A percentile compares a stretch with the other conserved stretches of the same genome.
These are phyloP conservation scores for Tineola bisselliella DNA, from an alignment of 2,888 invertebrate species.

Conservation along the genomic window DNA sequence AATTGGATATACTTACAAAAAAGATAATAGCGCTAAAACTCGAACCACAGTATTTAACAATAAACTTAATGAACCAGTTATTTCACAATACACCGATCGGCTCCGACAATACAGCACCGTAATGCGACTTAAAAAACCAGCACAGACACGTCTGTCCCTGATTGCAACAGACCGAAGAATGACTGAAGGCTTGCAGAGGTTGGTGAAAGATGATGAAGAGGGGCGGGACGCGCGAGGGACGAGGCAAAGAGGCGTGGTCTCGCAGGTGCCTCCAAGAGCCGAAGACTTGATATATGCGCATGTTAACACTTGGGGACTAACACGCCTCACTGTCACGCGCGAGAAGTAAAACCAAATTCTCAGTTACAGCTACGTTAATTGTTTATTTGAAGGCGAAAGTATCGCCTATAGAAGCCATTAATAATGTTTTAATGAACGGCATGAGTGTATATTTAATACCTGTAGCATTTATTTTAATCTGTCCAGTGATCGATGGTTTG, in stretches of 20 bases:
- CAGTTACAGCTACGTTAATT: conserved; percentile 30
- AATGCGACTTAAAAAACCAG: conserved; percentile 20
- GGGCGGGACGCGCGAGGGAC: conserved; percentile 21
- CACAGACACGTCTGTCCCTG: conserved; percentile 31
- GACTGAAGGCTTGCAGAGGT: conserved; percentile 10
- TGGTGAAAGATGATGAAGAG: conserved; percentile 38
- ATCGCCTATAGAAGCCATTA: conserved; percentile 28
- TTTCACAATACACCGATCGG: conserved; percentile 6
- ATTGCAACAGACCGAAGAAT: conserved; percentile 26
- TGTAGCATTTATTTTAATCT: conserved; percentile 3
- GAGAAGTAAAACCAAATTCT: neutral
- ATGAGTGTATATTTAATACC: neutral
- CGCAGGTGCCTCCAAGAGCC: neutral
- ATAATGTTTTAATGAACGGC: conserved; percentile 19
- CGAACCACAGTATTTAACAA: conserved; percentile 5
- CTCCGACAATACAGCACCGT: neutral
- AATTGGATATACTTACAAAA: neutral
- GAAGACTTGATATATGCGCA: conserved; percentile 36
- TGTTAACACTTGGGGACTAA: conserved; percentile 51
- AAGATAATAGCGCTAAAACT: neutral
- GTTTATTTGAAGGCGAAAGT: conserved; percentile 44
- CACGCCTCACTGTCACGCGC: conserved; percentile 60
- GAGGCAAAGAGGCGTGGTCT: conserved; percentile 16
- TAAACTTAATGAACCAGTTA: conserved; percentile 8
- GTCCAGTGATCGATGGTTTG: neutral